Percentiles rank a stretch among this genome's conserved stretches.
phyloP scores from a whole-genome alignment of 1,140 invertebrate genomes.

The Platyscapa corneri region DNA sequence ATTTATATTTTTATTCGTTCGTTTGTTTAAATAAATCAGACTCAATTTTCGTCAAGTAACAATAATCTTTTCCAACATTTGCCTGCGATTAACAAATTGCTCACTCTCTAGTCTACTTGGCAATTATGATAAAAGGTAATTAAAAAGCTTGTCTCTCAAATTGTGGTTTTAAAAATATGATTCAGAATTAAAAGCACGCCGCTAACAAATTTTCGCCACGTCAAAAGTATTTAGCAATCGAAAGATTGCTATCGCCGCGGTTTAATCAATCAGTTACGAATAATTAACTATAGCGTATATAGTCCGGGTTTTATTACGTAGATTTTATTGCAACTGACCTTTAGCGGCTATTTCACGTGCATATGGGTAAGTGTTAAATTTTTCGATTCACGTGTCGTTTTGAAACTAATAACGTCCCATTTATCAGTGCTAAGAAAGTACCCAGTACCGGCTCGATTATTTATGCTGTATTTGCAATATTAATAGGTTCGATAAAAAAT shows the following conservation, averaged over 20 bases:
- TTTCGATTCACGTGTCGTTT: slow-evolving; percentile 17
- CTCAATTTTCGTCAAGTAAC: not conserved
- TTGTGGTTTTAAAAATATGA: not conserved
- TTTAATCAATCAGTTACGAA: slow-evolving; percentile 39
- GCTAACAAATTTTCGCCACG: slow-evolving; percentile 5
- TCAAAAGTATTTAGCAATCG: slow-evolving; percentile 39
- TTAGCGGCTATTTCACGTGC: not conserved
- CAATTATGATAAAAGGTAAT: slow-evolving; percentile 27
- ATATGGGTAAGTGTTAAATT: not conserved
- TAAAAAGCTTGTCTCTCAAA: not conserved
- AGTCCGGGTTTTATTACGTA: slow-evolving; percentile 2
- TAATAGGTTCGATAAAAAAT: not conserved
- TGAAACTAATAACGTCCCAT: not conserved
- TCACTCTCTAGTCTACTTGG: not conserved
- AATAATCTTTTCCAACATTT: not conserved
- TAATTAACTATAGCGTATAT: slow-evolving; percentile 33
- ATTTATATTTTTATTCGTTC: too few relatives aligned
- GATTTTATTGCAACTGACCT: not conserved
- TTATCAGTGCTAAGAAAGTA: slow-evolving; percentile 5
- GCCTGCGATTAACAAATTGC: not conserved
- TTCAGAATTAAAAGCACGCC: not conserved
- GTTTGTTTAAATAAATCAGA: not conserved
- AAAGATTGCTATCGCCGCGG: not conserved
- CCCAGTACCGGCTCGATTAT: not conserved
- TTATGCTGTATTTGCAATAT: not conserved